Percentiles rank a stretch among this genome's conserved stretches.
phyloP scores from a whole-genome alignment of 2,797 vertebrate species.

The Poecile montanus region DNA sequence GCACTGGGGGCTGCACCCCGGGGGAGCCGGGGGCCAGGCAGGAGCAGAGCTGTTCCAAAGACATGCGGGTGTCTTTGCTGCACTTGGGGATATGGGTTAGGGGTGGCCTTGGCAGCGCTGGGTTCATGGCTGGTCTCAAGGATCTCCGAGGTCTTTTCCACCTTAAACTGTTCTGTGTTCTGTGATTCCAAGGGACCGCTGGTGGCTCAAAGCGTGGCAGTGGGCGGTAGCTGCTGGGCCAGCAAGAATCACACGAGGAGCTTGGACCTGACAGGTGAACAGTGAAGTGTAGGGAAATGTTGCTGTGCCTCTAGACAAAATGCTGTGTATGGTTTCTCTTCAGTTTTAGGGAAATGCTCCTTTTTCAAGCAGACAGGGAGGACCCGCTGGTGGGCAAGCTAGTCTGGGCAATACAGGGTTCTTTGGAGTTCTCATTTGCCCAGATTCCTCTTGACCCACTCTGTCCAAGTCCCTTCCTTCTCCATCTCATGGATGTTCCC shows the following conservation, averaged over 20 bases:
- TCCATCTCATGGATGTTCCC: neutral
- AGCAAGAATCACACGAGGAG: neutral
- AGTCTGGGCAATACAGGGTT: rapidly evolving
- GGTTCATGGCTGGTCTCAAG: neutral
- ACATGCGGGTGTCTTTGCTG: neutral
- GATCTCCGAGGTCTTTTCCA: neutral
- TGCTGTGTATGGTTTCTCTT: neutral
- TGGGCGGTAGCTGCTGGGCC: rapidly evolving
- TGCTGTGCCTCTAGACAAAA: neutral
- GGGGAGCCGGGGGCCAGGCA: neutral
- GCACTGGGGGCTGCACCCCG: neutral
- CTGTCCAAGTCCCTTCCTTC: neutral
- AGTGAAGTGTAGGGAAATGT: neutral
- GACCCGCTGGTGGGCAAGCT: rapidly evolving
- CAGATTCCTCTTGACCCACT: neutral
- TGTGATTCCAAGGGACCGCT: neutral
- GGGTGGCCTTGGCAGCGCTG: neutral
- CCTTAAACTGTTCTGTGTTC: neutral
- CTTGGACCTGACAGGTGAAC: rapidly evolving
- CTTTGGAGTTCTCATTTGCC: neutral
- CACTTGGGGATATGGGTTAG: neutral
- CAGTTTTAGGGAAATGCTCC: neutral
- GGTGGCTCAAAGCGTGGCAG: neutral
- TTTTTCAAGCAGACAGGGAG: neutral
- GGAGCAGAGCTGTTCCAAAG: neutral